phyloP scores from a whole-genome alignment of 92 coral and sea anemone species.

The Ricordea florida region DNA sequence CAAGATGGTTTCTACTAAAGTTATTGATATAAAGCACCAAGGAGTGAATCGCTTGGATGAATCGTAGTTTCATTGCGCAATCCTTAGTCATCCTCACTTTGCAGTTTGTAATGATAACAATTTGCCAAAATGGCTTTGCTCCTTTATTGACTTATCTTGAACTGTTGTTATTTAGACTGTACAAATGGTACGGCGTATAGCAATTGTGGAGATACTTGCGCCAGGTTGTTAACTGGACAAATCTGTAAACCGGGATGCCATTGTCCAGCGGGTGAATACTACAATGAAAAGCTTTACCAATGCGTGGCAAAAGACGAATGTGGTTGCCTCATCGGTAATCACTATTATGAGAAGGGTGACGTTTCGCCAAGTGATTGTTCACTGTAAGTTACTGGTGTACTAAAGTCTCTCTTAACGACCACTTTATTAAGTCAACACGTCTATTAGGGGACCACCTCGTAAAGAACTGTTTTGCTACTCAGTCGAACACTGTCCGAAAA shows the following conservation, averaged over 20 bases:
- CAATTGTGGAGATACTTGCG: neutral
- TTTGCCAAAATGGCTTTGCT: neutral
- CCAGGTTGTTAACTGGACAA: neutral
- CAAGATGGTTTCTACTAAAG: too few relatives aligned
- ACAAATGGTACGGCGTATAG: neutral
- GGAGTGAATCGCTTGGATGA: too few relatives aligned
- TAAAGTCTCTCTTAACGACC: neutral
- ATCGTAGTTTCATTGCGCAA: too few relatives aligned
- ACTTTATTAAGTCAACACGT: neutral
- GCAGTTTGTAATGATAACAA: too few relatives aligned
- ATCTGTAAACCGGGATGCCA: conserved; percentile 75
- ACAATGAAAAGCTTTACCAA: conserved; percentile 50
- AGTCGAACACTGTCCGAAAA: too few relatives aligned
- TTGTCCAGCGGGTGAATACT: conserved; percentile 74
- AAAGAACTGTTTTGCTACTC: too few relatives aligned
- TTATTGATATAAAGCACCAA: too few relatives aligned
- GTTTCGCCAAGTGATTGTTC: conserved; percentile 86
- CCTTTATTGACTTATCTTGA: neutral
- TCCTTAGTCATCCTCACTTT: too few relatives aligned
- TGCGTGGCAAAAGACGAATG: conserved; percentile 65
- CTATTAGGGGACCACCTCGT: neutral
- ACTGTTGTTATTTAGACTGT: too few relatives aligned
- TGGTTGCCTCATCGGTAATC: conserved; percentile 77
- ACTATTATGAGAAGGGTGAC: conserved; percentile 62
- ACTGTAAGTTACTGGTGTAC: conserved; percentile 64